phyloP scores from a whole-genome alignment of 2,888 invertebrate genomes.

The Macaria liturata region DNA sequence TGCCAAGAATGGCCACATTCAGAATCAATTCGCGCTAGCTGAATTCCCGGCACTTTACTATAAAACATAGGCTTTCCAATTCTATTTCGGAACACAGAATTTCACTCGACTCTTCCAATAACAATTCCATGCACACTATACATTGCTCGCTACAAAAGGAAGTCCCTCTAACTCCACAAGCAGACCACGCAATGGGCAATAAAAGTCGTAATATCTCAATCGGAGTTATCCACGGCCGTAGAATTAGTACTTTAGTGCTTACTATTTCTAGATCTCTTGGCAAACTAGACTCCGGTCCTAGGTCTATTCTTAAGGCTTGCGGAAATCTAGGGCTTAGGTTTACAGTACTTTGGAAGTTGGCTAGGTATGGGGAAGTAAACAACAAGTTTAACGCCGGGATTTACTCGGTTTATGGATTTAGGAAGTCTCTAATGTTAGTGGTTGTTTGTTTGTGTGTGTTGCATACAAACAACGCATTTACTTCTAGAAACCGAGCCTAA shows the following conservation, averaged over 20 bases:
- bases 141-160: conserved; percentile 15
- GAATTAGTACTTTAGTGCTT: conserved; percentile 30
- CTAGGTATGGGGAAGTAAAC: neutral
- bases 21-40: too few relatives aligned
- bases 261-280: conserved; percentile 35
- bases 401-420: too few relatives aligned
- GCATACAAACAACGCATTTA: too few relatives aligned
- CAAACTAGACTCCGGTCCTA: conserved; percentile 26
- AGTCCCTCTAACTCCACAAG: conserved; percentile 25
- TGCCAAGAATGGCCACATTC: too few relatives aligned
- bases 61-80: conserved; percentile 10
- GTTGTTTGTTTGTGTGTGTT: too few relatives aligned
- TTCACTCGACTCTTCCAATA: conserved; percentile 6
- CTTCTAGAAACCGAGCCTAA: too few relatives aligned
- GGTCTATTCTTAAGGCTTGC: conserved; percentile 28
- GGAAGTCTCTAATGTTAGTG: too few relatives aligned
- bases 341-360: conserved; percentile 3
- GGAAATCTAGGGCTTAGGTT: conserved; percentile 28
- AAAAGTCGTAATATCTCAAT: conserved; percentile 37
- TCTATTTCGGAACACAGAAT: conserved; percentile 8
- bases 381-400: too few relatives aligned
- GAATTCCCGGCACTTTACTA: neutral
- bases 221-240: conserved; percentile 17
- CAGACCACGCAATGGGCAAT: conserved; percentile 35
- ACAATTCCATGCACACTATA: conserved; percentile 6